A percentile compares a stretch with the other conserved stretches of the same genome.
Conservation (phyloP, 2,113 vertebrate species). For the Anhinga rufa region DNA sequence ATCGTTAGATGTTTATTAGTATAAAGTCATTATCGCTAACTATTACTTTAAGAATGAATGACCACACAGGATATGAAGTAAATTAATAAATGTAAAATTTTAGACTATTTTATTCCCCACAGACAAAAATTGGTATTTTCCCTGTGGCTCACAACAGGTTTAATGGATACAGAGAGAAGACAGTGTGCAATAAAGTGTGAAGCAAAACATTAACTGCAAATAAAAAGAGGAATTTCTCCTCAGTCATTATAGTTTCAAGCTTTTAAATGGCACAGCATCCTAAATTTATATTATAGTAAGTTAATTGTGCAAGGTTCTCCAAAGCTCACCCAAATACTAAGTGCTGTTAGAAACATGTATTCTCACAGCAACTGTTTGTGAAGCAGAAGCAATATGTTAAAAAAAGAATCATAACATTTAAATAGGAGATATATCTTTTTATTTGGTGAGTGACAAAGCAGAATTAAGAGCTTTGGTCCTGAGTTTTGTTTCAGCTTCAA, state of each 20-base stretch:
- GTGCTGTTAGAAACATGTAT: background rate
- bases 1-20: conserved; percentile 54
- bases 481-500: background rate
- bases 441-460: background rate
- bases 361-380: background rate
- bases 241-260: conserved; percentile 1
- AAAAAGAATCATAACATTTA: background rate
- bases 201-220: conserved; percentile 49
- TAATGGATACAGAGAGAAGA: conserved; percentile 34
- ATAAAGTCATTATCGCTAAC: conserved; percentile 49
- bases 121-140: conserved; percentile 42
- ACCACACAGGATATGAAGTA: conserved; percentile 12
- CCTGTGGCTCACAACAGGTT: conserved; percentile 22
- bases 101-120: conserved; percentile 11
- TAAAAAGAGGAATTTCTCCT: conserved; percentile 43
- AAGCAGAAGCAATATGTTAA: background rate
- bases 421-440: background rate
- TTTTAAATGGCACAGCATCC: background rate
- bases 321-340: background rate
- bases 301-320: background rate
- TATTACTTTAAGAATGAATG: conserved; percentile 53
- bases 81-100: conserved; percentile 56
- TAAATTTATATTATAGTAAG: background rate
- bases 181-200: conserved; percentile 43
- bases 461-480: background rate